Evolutionary conservation across 2,113 vertebrate genomes (phyloP).

Genomic region (Psephotus haematonotus): DNA sequence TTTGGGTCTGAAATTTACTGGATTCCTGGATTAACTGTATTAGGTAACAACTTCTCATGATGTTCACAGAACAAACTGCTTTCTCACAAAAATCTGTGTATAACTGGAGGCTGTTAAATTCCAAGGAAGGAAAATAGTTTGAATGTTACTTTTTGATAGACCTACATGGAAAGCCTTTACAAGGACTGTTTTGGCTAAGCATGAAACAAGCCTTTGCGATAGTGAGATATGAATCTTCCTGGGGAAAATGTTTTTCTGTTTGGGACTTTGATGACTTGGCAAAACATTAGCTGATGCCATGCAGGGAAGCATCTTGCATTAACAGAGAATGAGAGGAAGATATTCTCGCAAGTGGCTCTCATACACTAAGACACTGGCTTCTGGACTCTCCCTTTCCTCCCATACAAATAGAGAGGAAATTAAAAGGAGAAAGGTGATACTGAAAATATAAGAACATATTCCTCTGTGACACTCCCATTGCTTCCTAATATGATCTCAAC

Average conservation of each 20-base stretch:
- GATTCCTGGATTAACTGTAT: background rate
- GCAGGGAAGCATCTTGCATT: conserved; percentile 4
- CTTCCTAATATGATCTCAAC: conserved; percentile 2
- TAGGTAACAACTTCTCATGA: background rate
- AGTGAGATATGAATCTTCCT: background rate
- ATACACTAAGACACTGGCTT: background rate
- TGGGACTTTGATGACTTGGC: conserved; percentile 19
- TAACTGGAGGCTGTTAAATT: background rate
- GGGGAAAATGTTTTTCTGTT: background rate
- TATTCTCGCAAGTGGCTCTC: background rate
- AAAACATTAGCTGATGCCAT: conserved; percentile 11
- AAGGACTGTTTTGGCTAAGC: conserved; percentile 1
- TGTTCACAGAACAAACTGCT: background rate
- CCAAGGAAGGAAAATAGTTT: background rate
- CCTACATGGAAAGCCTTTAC: background rate
- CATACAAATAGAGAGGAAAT: conserved; percentile 41
- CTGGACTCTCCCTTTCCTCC: conserved; percentile 23
- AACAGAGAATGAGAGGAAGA: conserved; percentile 29
- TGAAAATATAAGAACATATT: conserved; percentile 10
- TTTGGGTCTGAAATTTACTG: background rate
- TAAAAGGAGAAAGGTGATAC: conserved; percentile 28
- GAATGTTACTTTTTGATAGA: background rate
- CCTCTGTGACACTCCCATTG: background rate
- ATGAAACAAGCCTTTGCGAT: background rate
- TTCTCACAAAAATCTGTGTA: background rate